These are phyloP conservation scores for Heliconius hewitsoni DNA, from an alignment of 1,140 invertebrate species.

Conservation along the genomic window DNA sequence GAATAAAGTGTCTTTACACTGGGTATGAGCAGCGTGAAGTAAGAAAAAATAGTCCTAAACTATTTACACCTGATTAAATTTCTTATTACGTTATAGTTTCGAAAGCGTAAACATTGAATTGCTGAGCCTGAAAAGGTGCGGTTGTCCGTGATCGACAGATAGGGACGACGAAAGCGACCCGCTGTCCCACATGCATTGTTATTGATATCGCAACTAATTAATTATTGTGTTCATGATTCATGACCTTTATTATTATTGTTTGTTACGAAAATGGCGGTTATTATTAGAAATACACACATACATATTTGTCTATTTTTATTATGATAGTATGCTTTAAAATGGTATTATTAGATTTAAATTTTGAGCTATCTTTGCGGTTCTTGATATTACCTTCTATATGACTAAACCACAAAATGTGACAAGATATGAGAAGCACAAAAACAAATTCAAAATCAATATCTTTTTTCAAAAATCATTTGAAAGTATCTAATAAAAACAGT, in stretches of 20 bases:
- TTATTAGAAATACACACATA: background rate
- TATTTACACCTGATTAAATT: background rate
- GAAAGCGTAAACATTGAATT: conserved; percentile 42
- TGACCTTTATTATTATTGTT: background rate
- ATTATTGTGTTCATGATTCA: background rate
- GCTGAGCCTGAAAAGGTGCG: conserved; percentile 50
- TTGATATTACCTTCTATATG: too few relatives aligned
- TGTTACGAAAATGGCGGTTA: background rate
- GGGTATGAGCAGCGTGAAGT: too few relatives aligned
- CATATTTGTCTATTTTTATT: too few relatives aligned
- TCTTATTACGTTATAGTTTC: conserved; percentile 28
- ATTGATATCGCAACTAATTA: conserved; percentile 43
- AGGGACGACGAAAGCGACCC: conserved; percentile 60
- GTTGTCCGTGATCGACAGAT: conserved; percentile 47
- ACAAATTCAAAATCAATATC: too few relatives aligned
- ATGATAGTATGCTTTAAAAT: too few relatives aligned
- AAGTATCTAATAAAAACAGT: too few relatives aligned
- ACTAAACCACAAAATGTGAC: too few relatives aligned
- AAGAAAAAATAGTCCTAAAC: background rate
- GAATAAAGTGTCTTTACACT: too few relatives aligned
- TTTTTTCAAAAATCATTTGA: too few relatives aligned
- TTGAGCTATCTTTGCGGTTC: too few relatives aligned
- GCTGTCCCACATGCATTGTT: conserved; percentile 64
- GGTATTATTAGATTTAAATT: too few relatives aligned
- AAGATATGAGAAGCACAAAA: too few relatives aligned